Percentiles rank a stretch among this genome's conserved stretches.
Conservation (phyloP, 2,888 invertebrate species). For the Caenorhabditis sinica region DNA sequence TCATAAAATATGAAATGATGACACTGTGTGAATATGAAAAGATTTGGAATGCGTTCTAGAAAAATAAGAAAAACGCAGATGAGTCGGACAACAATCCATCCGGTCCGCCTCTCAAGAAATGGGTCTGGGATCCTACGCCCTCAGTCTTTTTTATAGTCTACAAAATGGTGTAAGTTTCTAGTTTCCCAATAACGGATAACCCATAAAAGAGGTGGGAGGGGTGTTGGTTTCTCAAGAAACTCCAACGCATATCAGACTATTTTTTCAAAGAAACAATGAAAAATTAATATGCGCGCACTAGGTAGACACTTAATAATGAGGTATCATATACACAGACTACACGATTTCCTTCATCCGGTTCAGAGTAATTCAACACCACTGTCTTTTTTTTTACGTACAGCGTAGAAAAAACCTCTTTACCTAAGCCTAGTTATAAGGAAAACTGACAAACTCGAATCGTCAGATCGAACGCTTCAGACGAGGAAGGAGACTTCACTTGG, state of each 20-base stretch:
- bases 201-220: too few species aligned
- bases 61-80: background rate
- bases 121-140: too few species aligned
- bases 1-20: conserved; percentile 23
- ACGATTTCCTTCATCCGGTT: conserved; percentile 13
- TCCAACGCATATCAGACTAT: background rate
- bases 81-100: background rate
- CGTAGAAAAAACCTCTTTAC: background rate
- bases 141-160: too few species aligned
- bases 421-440: background rate
- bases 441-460: background rate
- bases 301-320: conserved; percentile 36
- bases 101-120: background rate
- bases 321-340: conserved; percentile 21
- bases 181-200: too few species aligned
- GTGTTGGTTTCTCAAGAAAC: background rate
- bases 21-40: background rate
- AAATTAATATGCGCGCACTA: background rate
- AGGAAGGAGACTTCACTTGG: conserved; percentile 11
- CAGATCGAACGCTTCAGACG: conserved; percentile 23
- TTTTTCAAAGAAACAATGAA: background rate
- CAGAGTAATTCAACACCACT: conserved; percentile 9
- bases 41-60: background rate
- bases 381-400: background rate
- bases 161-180: too few species aligned